Conservation (phyloP, 23 tunicate species). For the Halocynthia aurantium region DNA sequence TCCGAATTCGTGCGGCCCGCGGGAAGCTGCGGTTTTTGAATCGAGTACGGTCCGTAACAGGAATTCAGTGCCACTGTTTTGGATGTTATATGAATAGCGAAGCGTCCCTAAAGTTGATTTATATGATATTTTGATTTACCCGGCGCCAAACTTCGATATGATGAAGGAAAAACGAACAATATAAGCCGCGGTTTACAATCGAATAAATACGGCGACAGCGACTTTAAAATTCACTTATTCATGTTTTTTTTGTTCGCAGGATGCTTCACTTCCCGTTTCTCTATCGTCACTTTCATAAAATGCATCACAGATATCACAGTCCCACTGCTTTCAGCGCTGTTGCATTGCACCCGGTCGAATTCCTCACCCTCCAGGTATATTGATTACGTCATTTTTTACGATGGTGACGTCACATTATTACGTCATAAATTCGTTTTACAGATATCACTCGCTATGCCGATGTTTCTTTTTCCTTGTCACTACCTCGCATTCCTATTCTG, state of each 20-base stretch:
- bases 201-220: no score
- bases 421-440: slow-evolving; percentile 18
- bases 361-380: slow-evolving; percentile 57
- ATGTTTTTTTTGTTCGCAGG: slow-evolving; percentile 15
- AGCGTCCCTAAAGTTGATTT: no score
- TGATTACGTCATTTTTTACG: neutral
- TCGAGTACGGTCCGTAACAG: no score
- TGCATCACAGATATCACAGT: slow-evolving; percentile 77
- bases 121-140: no score
- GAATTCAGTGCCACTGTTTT: no score
- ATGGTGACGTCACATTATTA: neutral
- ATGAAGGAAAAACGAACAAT: no score
- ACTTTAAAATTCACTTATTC: neutral
- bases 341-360: slow-evolving; percentile 86
- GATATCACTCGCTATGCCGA: slow-evolving; percentile 41
- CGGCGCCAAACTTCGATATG: no score
- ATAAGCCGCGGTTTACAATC: no score
- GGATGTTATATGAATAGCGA: no score
- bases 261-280: slow-evolving; percentile 71
- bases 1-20: no score
- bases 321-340: slow-evolving; percentile 94
- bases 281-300: slow-evolving; percentile 79
- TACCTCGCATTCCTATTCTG: slow-evolving; percentile 42
- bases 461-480: slow-evolving; percentile 59
- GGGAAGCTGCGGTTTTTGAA: no score